Evolutionary conservation across 2,113 vertebrate species (phyloP).

Genomic region (Caranx melampygus): DNA sequence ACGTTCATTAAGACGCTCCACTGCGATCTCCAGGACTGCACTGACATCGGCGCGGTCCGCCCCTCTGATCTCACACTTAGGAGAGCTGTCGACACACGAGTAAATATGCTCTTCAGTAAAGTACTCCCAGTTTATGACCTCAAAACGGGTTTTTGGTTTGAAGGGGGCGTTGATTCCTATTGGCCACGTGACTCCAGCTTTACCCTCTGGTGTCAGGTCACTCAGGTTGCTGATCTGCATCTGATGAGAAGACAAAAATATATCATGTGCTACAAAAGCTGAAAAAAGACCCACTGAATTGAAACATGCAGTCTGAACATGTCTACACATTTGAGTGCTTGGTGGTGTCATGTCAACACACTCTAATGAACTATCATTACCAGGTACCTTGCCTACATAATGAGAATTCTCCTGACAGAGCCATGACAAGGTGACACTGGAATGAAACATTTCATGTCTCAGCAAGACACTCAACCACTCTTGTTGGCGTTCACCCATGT

Average conservation of each 20-base stretch:
- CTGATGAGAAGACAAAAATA: constrained; percentile 73
- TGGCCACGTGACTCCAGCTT: constrained; percentile 91
- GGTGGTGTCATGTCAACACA: constrained; percentile 27
- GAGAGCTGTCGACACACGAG: constrained; percentile 89
- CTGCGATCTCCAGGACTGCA: constrained; percentile 87
- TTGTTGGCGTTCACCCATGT: constrained; percentile 15
- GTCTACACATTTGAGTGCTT: background rate
- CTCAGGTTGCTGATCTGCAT: constrained; percentile 96
- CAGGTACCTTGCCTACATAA: constrained; percentile 23
- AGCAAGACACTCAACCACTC: background rate
- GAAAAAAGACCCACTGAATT: background rate
- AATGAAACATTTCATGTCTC: constrained; percentile 29
- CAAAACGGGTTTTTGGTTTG: constrained; percentile 92
- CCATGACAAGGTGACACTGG: background rate
- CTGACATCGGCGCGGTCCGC: constrained; percentile 87
- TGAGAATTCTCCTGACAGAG: background rate
- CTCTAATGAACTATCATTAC: constrained; percentile 29
- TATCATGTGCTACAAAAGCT: constrained; percentile 5
- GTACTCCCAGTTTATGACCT: constrained; percentile 97
- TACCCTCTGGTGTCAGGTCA: constrained; percentile 89
- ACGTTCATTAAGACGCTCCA: constrained; percentile 90
- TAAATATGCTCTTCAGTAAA: constrained; percentile 96
- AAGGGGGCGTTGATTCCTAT: constrained; percentile 93
- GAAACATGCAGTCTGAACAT: background rate
- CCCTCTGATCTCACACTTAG: constrained; percentile 93